Base-by-base conservation (phyloP, 2,888 invertebrate species). In the Chalcis sispes region DNA sequence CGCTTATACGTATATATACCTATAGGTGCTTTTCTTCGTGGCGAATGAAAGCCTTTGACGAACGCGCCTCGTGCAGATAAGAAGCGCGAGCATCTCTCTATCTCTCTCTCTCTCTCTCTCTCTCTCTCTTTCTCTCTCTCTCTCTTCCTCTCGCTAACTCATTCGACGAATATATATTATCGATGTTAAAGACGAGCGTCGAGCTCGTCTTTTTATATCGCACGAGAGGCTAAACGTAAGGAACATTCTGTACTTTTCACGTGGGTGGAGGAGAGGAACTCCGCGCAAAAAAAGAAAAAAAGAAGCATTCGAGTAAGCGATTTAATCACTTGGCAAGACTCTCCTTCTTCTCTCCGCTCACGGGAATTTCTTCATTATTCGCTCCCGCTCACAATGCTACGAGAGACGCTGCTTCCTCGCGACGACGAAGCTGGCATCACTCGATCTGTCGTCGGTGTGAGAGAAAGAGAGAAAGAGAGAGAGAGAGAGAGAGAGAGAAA, bases 301-400 rank as follows among this genome's bases (percentile, higher is more conserved):
- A 50, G 48, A 40, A 23, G 2, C 7, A 7, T 36, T 59, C 18
- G 7, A 29, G 25, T 27, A 27, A 36, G 52, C 32, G 52, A 32
- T 70, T 70, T 61, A 70, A 70, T 61, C 50, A 61, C 48, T 72
- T 32, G 56, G 56, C 32, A 61, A 70, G 59, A 36, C 15, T 59
- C 48, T 23, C n/a, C n/a, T n/a, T n/a, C n/a, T n/a, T n/a, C n/a
- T n/a, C 59, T 36, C 15, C 10, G 10, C 15, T 2, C 48, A 13
- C 25, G 54, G 15, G 62, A 71, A 54, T 71, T 54, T 61, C 62
- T 52, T 62, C 40, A 50, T 61, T 61, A 52, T 52, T 62, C 40
- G 36, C 52, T 61, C 50, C 46, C n/a, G 46, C 2, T 46, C 20
- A 67, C 46, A 46, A 58, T 67, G 23, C 29, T 4, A 42, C 29